phyloP scores from a whole-genome alignment of 1,140 invertebrate species.

The Limonius californicus region DNA sequence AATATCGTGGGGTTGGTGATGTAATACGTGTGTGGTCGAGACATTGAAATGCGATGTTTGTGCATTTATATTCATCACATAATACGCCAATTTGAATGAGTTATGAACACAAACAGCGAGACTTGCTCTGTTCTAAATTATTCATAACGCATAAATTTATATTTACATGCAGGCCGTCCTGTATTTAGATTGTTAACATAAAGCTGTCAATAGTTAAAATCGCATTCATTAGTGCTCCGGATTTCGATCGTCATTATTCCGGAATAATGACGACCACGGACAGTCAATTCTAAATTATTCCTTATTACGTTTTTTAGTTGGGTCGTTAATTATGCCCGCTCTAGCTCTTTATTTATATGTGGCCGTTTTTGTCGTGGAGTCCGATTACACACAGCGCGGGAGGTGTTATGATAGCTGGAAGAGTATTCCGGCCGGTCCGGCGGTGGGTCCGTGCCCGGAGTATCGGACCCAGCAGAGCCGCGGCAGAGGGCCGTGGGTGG shows the following conservation, averaged over 20 bases:
- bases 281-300: not conserved
- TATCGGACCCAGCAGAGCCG: not conserved
- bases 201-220: conserved; percentile 40
- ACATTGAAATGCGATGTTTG: conserved; percentile 19
- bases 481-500: conserved; percentile 18
- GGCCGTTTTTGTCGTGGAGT: conserved; percentile 8
- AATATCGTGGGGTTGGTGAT: not conserved
- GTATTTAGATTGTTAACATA: conserved; percentile 40
- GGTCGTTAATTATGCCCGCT: not conserved
- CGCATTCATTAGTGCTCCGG: conserved; percentile 32
- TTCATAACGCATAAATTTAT: conserved; percentile 42
- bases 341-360: conserved; percentile 4
- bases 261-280: not conserved
- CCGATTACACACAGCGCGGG: conserved; percentile 7
- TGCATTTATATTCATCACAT: conserved; percentile 35
- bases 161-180: conserved; percentile 31
- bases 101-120: conserved; percentile 31
- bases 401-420: conserved; percentile 9
- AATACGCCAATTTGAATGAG: conserved; percentile 40
- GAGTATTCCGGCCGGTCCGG: not conserved
- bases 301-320: not conserved
- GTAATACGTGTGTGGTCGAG: conserved; percentile 28
- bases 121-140: conserved; percentile 33
- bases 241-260: conserved; percentile 12
- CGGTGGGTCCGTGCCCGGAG: conserved; percentile 1